These are phyloP conservation scores for Pollenia griseotomentosa DNA, from an alignment of 2,888 invertebrate genomes.

Conservation along the genomic window DNA sequence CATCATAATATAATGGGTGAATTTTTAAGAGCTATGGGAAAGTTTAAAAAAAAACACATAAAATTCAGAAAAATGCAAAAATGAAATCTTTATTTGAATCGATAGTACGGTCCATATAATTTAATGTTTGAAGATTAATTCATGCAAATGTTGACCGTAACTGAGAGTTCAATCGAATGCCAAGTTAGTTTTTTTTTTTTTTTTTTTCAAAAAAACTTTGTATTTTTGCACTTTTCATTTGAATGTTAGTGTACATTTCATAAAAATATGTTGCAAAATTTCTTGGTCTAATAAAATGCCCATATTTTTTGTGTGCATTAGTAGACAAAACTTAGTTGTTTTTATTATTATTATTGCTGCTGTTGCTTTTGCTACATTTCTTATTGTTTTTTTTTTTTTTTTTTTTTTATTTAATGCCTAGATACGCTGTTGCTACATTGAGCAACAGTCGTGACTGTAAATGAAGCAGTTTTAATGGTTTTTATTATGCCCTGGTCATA, in stretches of 20 bases:
- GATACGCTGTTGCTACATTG: slow-evolving; percentile 62
- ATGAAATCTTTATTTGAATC: no score
- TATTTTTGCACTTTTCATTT: neutral
- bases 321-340: slow-evolving; percentile 19
- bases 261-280: slow-evolving; percentile 11
- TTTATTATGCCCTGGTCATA: slow-evolving; percentile 56
- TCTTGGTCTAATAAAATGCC: slow-evolving; percentile 24
- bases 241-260: neutral
- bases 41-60: no score
- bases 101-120: no score
- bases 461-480: slow-evolving; percentile 51
- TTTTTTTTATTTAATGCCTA: slow-evolving; percentile 75
- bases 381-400: neutral
- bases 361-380: neutral
- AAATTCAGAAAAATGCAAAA: no score
- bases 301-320: slow-evolving; percentile 29
- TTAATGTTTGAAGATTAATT: no score
- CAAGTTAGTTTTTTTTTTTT: neutral
- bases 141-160: no score
- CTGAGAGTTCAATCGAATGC: no score
- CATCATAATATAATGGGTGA: no score
- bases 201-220: neutral
- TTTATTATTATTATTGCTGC: slow-evolving; percentile 10
- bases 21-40: no score
- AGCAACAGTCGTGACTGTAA: slow-evolving; percentile 48